Conservation (phyloP, 2,888 invertebrate genomes). For the Nomada ruficornis region DNA sequence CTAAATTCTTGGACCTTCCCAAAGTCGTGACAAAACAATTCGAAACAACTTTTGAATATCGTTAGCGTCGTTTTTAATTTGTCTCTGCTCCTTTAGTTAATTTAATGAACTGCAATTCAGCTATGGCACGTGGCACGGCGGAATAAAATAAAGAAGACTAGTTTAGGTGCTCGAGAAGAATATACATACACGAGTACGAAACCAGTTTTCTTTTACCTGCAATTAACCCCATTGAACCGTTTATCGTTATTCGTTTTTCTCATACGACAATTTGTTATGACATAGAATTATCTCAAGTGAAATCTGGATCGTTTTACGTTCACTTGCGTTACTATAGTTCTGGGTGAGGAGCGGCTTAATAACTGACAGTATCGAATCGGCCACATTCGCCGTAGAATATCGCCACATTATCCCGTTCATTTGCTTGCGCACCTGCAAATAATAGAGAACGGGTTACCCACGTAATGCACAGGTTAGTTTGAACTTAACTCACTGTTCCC, state of each 20-base stretch:
- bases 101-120: background rate
- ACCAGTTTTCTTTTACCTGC: constrained; percentile 19
- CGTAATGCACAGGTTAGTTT: constrained; percentile 46
- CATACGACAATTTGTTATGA: constrained; percentile 8
- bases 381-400: constrained; percentile 26
- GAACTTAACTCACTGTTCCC: constrained; percentile 26
- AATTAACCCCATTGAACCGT: constrained; percentile 9
- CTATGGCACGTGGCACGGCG: no score
- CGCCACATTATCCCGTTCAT: constrained; percentile 54
- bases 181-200: background rate
- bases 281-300: constrained; percentile 1
- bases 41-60: background rate
- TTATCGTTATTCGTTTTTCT: constrained; percentile 1
- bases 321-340: constrained; percentile 1
- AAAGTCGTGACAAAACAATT: background rate
- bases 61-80: background rate
- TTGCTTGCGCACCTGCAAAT: constrained; percentile 58
- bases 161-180: background rate
- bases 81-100: background rate
- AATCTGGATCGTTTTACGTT: constrained; percentile 8
- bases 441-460: constrained; percentile 62
- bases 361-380: constrained; percentile 17
- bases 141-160: no score
- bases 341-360: constrained; percentile 16
- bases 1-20: background rate